phyloP scores from a whole-genome alignment of 2,797 vertebrate genomes.

The Rhinichthys osculus region DNA sequence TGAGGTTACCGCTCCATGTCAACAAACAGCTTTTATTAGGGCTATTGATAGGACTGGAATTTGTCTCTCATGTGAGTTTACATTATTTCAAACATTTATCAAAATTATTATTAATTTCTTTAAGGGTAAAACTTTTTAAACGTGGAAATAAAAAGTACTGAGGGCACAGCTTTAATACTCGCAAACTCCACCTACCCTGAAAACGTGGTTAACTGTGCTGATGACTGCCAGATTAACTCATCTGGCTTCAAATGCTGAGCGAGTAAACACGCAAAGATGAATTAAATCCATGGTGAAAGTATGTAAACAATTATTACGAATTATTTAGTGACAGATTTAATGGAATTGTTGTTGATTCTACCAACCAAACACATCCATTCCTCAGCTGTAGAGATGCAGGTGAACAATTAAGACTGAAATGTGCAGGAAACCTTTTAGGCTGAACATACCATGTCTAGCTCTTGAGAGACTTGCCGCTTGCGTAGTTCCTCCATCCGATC shows the following conservation, averaged over 20 bases:
- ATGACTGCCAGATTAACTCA: slow-evolving; percentile 30
- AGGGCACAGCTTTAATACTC: background rate
- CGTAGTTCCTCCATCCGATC: slow-evolving; percentile 97
- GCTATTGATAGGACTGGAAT: background rate
- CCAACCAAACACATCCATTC: background rate
- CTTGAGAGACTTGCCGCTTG: slow-evolving; percentile 91
- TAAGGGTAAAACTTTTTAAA: background rate
- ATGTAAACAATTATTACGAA: background rate
- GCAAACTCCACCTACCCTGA: background rate
- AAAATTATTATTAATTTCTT: background rate
- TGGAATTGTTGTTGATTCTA: background rate
- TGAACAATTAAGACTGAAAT: background rate
- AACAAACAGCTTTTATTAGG: background rate
- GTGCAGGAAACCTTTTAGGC: background rate
- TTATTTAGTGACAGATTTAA: background rate
- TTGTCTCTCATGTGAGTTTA: background rate
- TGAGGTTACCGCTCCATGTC: background rate
- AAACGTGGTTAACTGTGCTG: background rate
- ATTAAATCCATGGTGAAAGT: background rate
- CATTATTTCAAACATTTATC: background rate
- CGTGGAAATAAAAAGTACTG: background rate
- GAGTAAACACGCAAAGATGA: background rate
- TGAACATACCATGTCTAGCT: slow-evolving; percentile 88
- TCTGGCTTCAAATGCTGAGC: background rate
- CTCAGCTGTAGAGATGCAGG: background rate